These are phyloP conservation scores for Crossocerus cetratus DNA, from an alignment of 2,888 invertebrate species.

Conservation along the genomic window DNA sequence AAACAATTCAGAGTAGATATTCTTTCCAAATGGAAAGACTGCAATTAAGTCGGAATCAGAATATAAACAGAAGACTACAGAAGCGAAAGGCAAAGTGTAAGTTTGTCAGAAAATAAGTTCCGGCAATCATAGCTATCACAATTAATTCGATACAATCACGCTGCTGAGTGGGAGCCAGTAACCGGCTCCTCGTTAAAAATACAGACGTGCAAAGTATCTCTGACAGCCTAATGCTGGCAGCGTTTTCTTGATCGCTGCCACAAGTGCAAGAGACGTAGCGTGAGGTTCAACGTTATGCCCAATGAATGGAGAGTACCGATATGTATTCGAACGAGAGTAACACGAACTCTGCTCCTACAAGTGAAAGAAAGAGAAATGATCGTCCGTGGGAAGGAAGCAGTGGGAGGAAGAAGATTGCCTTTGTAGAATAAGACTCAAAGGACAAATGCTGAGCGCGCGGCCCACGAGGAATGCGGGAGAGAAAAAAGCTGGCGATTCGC, in stretches of 20 bases:
- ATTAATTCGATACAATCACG: conserved; percentile 46
- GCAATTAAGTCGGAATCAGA: too few relatives aligned
- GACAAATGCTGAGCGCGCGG: conserved; percentile 21
- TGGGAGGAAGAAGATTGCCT: conserved; percentile 19
- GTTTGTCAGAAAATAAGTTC: conserved; percentile 3
- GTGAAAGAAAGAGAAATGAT: conserved; percentile 25
- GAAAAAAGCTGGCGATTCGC: background rate
- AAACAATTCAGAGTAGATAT: too few relatives aligned
- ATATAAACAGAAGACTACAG: too few relatives aligned
- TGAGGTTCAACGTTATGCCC: conserved; percentile 46
- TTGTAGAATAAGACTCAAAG: conserved; percentile 15
- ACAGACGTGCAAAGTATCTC: conserved; percentile 54
- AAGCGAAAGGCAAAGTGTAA: too few relatives aligned
- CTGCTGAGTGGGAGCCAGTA: conserved; percentile 16
- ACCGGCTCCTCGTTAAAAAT: conserved; percentile 41
- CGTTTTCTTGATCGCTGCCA: conserved; percentile 56
- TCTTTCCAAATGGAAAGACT: too few relatives aligned
- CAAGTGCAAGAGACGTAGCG: conserved; percentile 46
- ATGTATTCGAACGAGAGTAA: conserved; percentile 48
- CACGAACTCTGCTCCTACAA: conserved; percentile 16
- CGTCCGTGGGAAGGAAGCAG: conserved; percentile 37
- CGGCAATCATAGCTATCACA: conserved; percentile 16
- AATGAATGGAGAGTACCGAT: conserved; percentile 51
- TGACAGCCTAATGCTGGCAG: conserved; percentile 56
- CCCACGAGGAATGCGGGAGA: background rate